phyloP scores from a whole-genome alignment of 1,140 invertebrate species.

The Cyclargus thomasi region DNA sequence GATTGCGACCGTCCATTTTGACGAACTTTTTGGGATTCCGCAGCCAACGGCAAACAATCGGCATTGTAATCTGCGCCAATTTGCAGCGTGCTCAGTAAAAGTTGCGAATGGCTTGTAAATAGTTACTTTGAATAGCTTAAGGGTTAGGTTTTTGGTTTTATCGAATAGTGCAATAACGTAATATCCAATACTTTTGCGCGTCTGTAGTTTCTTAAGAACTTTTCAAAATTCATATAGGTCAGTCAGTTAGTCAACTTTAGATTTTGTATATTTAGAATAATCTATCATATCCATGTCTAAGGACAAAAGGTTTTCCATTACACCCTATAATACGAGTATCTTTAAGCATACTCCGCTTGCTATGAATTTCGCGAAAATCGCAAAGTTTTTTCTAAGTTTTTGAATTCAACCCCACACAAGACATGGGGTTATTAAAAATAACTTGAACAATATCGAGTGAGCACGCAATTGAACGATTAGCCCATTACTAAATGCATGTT shows the following conservation, averaged over 20 bases:
- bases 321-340: too few species aligned
- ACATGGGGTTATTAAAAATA: constrained; percentile 31
- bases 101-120: neutral
- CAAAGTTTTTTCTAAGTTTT: neutral
- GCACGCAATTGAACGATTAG: constrained; percentile 58
- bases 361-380: neutral
- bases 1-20: neutral
- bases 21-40: neutral
- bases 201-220: too few species aligned
- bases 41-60: neutral
- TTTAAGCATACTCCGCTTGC: too few species aligned
- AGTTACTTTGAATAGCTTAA: neutral
- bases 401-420: neutral
- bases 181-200: too few species aligned
- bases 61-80: neutral
- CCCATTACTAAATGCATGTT: constrained; percentile 55
- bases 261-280: too few species aligned
- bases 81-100: neutral
- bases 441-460: constrained; percentile 37
- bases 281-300: too few species aligned
- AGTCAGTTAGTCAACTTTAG: too few species aligned
- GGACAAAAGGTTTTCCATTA: too few species aligned
- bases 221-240: too few species aligned
- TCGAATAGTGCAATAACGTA: too few species aligned
- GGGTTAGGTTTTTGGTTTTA: neutral